These are phyloP conservation scores for Papilio polytes DNA, from an alignment of 1,140 invertebrate genomes.

Conservation along the genomic window DNA sequence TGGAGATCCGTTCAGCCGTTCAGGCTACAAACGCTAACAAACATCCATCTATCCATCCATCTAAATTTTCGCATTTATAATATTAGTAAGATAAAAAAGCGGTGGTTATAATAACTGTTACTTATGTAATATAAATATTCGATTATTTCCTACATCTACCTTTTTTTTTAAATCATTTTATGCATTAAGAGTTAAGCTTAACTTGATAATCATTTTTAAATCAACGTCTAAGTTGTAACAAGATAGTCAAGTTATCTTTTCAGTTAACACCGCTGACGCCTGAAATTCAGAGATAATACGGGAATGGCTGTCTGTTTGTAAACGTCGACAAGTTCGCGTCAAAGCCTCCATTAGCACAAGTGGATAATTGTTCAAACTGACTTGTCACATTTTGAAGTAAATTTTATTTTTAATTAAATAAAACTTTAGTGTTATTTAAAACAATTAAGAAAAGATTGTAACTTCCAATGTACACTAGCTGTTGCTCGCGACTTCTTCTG, in stretches of 20 bases:
- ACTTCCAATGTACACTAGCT: too few relatives aligned
- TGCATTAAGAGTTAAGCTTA: background rate
- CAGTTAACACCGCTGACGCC: constrained; percentile 13
- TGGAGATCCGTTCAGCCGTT: too few relatives aligned
- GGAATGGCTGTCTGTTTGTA: background rate
- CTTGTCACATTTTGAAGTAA: constrained; percentile 15
- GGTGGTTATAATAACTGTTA: too few relatives aligned
- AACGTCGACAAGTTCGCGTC: background rate
- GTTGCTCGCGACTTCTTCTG: too few relatives aligned
- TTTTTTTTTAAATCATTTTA: too few relatives aligned
- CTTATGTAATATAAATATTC: too few relatives aligned
- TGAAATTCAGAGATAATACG: constrained; percentile 19
- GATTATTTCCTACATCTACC: background rate
- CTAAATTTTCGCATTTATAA: too few relatives aligned
- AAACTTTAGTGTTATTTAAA: too few relatives aligned
- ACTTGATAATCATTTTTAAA: background rate
- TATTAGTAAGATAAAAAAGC: too few relatives aligned
- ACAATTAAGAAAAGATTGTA: too few relatives aligned
- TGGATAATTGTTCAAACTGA: constrained; percentile 19
- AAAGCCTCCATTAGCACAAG: constrained; percentile 17
- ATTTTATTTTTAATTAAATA: background rate
- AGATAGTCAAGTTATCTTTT: constrained; percentile 3
- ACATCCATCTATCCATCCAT: too few relatives aligned
- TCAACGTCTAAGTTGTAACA: background rate
- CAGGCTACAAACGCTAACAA: too few relatives aligned